A percentile compares a stretch with the other conserved stretches of the same genome.
These are phyloP conservation scores for Neolamprologus caudopunctatus DNA, from an alignment of 2,113 vertebrate genomes.

Conservation along the genomic window DNA sequence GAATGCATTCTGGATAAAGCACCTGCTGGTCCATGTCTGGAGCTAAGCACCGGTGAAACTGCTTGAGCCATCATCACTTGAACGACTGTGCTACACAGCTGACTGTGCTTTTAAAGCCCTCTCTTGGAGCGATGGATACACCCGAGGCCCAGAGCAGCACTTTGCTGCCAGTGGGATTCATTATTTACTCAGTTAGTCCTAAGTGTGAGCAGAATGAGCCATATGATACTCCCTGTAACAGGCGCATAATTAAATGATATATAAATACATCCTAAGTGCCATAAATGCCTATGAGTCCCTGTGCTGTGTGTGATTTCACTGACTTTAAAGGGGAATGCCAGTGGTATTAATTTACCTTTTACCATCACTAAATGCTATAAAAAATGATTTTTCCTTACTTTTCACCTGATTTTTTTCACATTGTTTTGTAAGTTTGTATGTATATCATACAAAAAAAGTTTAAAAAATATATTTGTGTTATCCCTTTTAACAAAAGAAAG, in stretches of 20 bases:
- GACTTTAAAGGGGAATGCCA: not conserved
- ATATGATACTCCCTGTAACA: not conserved
- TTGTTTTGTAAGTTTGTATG: not conserved
- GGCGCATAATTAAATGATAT: not conserved
- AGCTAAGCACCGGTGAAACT: not conserved
- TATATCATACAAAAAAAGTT: not conserved
- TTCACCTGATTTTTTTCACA: not conserved
- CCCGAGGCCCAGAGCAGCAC: conserved; percentile 16
- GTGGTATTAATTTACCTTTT: not conserved
- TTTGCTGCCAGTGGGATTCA: conserved; percentile 17
- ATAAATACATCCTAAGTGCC: not conserved
- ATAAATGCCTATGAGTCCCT: not conserved
- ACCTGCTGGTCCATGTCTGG: not conserved
- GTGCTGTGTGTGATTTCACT: not conserved
- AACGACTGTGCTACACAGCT: conserved; percentile 13
- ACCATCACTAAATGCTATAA: not conserved
- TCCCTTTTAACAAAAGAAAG: not conserved
- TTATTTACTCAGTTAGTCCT: conserved; percentile 15
- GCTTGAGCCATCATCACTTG: conserved; percentile 1
- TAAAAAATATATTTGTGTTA: not conserved
- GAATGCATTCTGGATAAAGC: not conserved
- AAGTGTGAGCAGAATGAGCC: not conserved
- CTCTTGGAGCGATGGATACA: not conserved
- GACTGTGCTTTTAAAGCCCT: not conserved
- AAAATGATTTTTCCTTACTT: not conserved